phyloP scores from a whole-genome alignment of 2,113 vertebrate genomes.

The Corythornis vintsioides region DNA sequence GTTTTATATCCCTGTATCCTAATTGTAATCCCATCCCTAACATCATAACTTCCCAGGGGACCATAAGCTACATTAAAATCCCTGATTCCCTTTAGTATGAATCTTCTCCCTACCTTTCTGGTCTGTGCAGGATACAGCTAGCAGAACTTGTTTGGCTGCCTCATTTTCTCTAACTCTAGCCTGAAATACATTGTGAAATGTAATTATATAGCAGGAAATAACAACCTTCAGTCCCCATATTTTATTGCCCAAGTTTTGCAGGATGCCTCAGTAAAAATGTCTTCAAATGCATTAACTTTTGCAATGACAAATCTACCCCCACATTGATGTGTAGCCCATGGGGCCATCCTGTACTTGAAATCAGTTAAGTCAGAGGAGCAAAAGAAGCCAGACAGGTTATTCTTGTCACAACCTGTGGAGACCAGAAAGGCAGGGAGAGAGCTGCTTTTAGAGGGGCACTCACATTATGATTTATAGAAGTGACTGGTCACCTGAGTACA shows the following conservation, averaged over 20 bases:
- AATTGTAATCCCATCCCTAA: background rate
- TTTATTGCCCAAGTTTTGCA: constrained; percentile 11
- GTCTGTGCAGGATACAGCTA: background rate
- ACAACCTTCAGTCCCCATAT: background rate
- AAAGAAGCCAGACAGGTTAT: constrained; percentile 46
- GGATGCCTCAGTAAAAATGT: constrained; percentile 8
- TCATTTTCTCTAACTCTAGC: background rate
- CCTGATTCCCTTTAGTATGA: background rate
- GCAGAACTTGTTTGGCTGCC: background rate
- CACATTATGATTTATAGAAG: fast-evolving
- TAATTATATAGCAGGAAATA: background rate
- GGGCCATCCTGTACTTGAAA: constrained; percentile 18
- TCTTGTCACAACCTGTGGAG: constrained; percentile 11
- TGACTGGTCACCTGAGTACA: background rate
- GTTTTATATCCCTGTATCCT: background rate
- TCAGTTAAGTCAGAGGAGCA: background rate
- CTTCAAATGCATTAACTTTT: constrained; percentile 5
- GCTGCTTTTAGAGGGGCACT: background rate
- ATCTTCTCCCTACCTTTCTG: background rate
- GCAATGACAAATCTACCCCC: background rate
- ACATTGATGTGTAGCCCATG: background rate
- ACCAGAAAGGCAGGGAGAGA: background rate
- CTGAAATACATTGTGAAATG: background rate
- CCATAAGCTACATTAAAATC: background rate
- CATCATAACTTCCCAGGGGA: background rate